A percentile compares a stretch with the other conserved stretches of the same genome.
Evolutionary conservation across 2,113 vertebrate genomes (phyloP).

Genomic region (Bothrops jararaca): DNA sequence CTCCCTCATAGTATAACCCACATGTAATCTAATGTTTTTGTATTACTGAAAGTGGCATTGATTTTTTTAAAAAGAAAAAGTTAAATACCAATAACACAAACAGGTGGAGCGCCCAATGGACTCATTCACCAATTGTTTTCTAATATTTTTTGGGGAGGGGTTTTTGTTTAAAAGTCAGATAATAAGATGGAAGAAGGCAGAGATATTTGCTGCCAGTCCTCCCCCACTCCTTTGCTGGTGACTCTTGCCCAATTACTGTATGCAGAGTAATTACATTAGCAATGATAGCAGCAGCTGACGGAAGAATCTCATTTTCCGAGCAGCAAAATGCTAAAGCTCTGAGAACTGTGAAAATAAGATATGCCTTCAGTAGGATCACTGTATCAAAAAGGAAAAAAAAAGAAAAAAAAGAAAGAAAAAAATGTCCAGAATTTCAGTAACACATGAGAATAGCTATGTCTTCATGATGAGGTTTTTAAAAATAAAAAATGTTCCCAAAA

Average conservation of each 20-base stretch:
- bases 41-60: background rate
- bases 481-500: background rate
- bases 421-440: background rate
- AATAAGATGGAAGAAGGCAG: background rate
- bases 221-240: background rate
- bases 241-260: background rate
- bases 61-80: background rate
- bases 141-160: background rate
- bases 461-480: background rate
- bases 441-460: background rate
- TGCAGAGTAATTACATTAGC: background rate
- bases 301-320: background rate
- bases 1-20: background rate
- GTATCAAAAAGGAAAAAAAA: background rate
- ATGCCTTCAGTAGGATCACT: background rate
- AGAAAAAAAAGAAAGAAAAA: background rate
- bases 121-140: background rate
- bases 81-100: background rate
- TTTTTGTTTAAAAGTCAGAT: background rate
- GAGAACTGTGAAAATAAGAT: background rate
- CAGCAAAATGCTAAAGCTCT: background rate
- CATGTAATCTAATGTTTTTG: background rate
- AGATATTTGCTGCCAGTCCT: background rate
- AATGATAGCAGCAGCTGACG: background rate
- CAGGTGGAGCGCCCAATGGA: background rate